Evolutionary conservation across 2,113 vertebrate species (phyloP).

Genomic region (Cygnus atratus): DNA sequence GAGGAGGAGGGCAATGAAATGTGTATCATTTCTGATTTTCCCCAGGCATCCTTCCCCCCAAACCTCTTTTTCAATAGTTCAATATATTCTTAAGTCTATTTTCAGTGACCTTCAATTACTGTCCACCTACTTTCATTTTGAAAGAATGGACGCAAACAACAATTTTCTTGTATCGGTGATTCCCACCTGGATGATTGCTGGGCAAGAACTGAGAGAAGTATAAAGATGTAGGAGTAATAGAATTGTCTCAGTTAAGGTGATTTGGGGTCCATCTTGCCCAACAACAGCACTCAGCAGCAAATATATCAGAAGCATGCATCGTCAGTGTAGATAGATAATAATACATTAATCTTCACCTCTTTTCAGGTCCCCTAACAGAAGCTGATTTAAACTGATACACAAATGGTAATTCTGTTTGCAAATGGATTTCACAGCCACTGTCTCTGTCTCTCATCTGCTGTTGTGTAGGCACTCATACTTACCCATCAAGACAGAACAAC

Average conservation of each 20-base stretch:
- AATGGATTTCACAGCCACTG: background rate
- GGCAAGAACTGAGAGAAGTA: background rate
- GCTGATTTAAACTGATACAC: background rate
- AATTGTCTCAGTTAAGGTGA: background rate
- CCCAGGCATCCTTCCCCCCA: background rate
- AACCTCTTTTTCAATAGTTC: background rate
- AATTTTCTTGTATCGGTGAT: background rate
- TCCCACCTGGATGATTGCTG: background rate
- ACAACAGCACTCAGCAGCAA: background rate
- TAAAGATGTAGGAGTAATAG: background rate
- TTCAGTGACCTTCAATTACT: background rate
- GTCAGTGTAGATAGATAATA: background rate
- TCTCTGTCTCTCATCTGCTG: background rate
- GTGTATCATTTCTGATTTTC: background rate
- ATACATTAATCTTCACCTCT: background rate
- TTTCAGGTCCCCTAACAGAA: background rate
- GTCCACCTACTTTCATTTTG: background rate
- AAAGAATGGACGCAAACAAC: background rate
- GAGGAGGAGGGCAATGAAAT: background rate
- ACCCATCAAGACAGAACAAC: background rate
- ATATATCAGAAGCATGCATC: background rate
- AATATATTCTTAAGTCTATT: background rate
- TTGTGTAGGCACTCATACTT: background rate
- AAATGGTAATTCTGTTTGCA: background rate
- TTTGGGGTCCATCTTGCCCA: background rate